These are phyloP conservation scores for Ploceus nigricollis DNA, from an alignment of 2,113 vertebrate species.

Conservation along the genomic window DNA sequence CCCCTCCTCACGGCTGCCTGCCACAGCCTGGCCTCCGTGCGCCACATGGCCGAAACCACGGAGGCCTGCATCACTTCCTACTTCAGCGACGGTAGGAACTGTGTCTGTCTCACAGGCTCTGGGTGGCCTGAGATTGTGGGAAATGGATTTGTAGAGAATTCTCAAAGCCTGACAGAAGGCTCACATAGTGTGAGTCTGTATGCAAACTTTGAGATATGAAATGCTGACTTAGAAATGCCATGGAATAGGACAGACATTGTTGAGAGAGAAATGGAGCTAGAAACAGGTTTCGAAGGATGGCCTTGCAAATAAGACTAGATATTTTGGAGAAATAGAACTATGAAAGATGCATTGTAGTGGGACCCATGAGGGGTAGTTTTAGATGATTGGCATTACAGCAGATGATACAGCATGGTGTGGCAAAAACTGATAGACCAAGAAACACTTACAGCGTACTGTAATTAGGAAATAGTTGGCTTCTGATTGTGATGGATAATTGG, in stretches of 20 bases:
- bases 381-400: not conserved
- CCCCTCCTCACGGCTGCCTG: constrained; percentile 91
- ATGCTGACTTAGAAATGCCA: not conserved
- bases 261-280: not conserved
- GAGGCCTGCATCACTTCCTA: constrained; percentile 91
- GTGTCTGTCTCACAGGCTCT: not conserved
- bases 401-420: not conserved
- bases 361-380: not conserved
- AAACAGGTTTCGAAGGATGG: not conserved
- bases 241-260: not conserved
- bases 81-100: constrained; percentile 80
- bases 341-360: not conserved
- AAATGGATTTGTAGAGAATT: not conserved
- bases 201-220: not conserved
- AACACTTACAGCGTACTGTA: not conserved
- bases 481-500: not conserved
- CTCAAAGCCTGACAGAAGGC: not conserved
- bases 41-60: constrained; percentile 90
- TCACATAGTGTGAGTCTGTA: not conserved
- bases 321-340: not conserved
- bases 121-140: fast-evolving
- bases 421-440: not conserved
- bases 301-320: not conserved
- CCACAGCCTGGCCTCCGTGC: constrained; percentile 89
- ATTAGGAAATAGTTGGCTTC: not conserved